Percentiles rank a stretch among this genome's conserved stretches.
Conservation (phyloP, 1,140 invertebrate species). For the Diorhabda elongata region DNA sequence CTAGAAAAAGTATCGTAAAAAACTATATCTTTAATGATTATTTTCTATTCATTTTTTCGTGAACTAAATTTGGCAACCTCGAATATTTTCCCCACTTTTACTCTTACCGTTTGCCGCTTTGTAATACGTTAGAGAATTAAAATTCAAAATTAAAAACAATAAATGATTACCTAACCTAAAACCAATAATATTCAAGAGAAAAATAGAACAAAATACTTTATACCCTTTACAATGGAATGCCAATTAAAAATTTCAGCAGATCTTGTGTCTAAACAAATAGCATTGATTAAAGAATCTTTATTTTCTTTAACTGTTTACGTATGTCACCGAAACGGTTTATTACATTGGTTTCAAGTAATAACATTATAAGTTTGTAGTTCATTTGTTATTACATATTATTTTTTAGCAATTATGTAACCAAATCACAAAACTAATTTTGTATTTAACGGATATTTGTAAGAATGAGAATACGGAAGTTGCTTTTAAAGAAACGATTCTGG, state of each 20-base stretch:
- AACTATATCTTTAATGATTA: no score
- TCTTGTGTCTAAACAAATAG: neutral
- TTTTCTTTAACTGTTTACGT: neutral
- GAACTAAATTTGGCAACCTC: no score
- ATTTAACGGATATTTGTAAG: neutral
- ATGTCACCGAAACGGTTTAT: neutral
- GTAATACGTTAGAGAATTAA: no score
- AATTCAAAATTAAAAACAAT: no score
- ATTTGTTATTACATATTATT: neutral
- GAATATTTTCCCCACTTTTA: no score
- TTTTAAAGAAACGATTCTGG: neutral
- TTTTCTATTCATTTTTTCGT: no score
- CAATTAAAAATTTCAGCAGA: neutral
- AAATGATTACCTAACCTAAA: no score
- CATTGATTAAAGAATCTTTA: neutral
- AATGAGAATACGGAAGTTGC: neutral
- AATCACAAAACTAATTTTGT: constrained; percentile 7
- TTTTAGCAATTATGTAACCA: constrained; percentile 3
- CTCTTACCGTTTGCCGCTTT: no score
- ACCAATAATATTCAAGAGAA: no score
- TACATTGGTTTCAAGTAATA: constrained; percentile 3
- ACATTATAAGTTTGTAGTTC: neutral
- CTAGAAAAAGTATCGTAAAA: no score
- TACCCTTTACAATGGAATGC: neutral
- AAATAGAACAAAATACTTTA: no score